Conservation (phyloP, 1,140 invertebrate genomes). For the Psilanteris sp. region DNA sequence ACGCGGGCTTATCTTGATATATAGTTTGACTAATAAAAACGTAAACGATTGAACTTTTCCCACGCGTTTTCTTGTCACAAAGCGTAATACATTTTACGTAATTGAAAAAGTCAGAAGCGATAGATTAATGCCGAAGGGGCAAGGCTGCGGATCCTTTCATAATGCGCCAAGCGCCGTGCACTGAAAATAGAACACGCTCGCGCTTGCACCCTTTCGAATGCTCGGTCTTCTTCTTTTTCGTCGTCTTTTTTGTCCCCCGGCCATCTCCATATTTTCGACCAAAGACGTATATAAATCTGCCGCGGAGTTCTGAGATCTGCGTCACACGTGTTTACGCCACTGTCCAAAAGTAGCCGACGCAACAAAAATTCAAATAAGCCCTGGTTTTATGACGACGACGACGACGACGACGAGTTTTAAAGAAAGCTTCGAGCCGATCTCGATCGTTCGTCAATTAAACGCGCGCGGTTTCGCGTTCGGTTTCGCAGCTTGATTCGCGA, state of each 20-base stretch:
- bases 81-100: conserved; percentile 61
- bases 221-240: conserved; percentile 27
- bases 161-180: conserved; percentile 43
- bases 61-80: conserved; percentile 57
- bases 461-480: too few relatives aligned
- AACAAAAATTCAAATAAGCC: conserved; percentile 37
- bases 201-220: conserved; percentile 50
- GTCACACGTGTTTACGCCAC: conserved; percentile 48
- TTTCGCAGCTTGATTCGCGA: too few relatives aligned
- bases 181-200: conserved; percentile 53
- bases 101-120: conserved; percentile 54
- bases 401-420: too few relatives aligned
- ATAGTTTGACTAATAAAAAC: conserved; percentile 60
- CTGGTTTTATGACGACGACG: conserved; percentile 33
- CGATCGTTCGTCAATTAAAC: too few relatives aligned
- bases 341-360: conserved; percentile 49
- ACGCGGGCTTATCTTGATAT: conserved; percentile 60
- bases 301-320: conserved; percentile 47
- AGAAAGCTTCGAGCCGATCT: too few relatives aligned
- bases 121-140: conserved; percentile 59
- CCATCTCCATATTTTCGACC: conserved; percentile 55
- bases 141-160: conserved; percentile 59
- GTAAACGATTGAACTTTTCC: conserved; percentile 57
- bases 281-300: conserved; percentile 58
- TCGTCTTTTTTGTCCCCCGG: conserved; percentile 15